A percentile compares a stretch with the other conserved stretches of the same genome.
Evolutionary conservation across 2,888 invertebrate genomes (phyloP).

Genomic region (Dasysyrphus tricinctus): DNA sequence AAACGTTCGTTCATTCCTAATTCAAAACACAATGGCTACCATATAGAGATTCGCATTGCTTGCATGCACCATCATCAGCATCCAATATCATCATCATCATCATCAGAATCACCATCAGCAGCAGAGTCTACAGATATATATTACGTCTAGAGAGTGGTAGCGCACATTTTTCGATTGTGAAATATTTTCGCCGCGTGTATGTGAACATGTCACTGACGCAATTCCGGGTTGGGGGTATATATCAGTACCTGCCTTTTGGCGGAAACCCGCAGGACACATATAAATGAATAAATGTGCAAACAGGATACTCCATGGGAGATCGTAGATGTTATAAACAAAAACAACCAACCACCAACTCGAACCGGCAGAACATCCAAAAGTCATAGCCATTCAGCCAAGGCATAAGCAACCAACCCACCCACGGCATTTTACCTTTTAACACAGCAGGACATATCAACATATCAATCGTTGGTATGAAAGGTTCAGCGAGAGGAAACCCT

Average conservation of each 20-base stretch:
- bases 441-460: conserved; percentile 76
- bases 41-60: conserved; percentile 5
- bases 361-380: conserved; percentile 21
- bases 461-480: conserved; percentile 59
- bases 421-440: conserved; percentile 73
- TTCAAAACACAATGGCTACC: conserved; percentile 60
- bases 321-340: conserved; percentile 45
- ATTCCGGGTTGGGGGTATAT: conserved; percentile 40
- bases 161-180: conserved; percentile 38
- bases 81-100: conserved; percentile 23
- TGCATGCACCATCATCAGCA: conserved; percentile 46
- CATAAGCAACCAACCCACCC: conserved; percentile 56
- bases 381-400: conserved; percentile 53
- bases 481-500: not conserved
- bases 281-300: conserved; percentile 75
- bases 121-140: not conserved
- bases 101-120: not conserved
- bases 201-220: conserved; percentile 57
- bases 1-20: conserved; percentile 50
- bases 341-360: conserved; percentile 33
- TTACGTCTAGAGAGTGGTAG: conserved; percentile 29
- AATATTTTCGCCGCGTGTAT: conserved; percentile 54
- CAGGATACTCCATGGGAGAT: conserved; percentile 76
- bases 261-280: conserved; percentile 74
- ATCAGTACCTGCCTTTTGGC: conserved; percentile 64